Conservation (phyloP, 2,797 vertebrate species). For the Rhynchotus rufescens region DNA sequence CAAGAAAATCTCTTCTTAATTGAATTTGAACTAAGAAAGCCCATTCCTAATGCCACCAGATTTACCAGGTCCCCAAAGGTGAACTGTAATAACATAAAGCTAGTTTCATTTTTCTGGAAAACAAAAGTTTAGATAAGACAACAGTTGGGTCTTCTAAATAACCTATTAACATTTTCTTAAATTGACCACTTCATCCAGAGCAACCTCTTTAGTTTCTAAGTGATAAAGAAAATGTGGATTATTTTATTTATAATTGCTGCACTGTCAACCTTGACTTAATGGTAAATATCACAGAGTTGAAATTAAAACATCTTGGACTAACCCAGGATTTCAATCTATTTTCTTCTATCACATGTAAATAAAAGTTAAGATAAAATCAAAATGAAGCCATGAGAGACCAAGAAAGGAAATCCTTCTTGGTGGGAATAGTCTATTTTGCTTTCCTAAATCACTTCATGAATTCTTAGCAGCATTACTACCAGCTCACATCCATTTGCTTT, state of each 20-base stretch:
- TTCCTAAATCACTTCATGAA: not conserved
- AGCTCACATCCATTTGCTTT: not conserved
- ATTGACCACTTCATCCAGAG: not conserved
- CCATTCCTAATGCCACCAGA: not conserved
- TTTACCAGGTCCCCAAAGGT: not conserved
- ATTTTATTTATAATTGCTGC: not conserved
- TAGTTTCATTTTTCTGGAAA: not conserved
- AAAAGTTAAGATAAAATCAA: fast-evolving
- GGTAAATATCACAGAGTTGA: not conserved
- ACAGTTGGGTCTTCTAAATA: not conserved
- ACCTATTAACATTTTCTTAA: not conserved
- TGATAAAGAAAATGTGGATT: not conserved
- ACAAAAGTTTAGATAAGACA: not conserved
- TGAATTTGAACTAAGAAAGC: not conserved
- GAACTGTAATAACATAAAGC: not conserved
- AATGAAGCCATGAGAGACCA: not conserved
- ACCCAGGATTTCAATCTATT: not conserved
- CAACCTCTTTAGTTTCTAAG: not conserved
- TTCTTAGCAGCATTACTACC: not conserved
- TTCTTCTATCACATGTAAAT: not conserved
- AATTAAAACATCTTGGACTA: not conserved
- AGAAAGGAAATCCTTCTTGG: not conserved
- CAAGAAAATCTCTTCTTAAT: not conserved
- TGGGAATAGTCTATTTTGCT: not conserved
- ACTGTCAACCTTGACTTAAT: not conserved